Base-by-base conservation (phyloP, 2,888 invertebrate genomes). In the Elegia similella region DNA sequence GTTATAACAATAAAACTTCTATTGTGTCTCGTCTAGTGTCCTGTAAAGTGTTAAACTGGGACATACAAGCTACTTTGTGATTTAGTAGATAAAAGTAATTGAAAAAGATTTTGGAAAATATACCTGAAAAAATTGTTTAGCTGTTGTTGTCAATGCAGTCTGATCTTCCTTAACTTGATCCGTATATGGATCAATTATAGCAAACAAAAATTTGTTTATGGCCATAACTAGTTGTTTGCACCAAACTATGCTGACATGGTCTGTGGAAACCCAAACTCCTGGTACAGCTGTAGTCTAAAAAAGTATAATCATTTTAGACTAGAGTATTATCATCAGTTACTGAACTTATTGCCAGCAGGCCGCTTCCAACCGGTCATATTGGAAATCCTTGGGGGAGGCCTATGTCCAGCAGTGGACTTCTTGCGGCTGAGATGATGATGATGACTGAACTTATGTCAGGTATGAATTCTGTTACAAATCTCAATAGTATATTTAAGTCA, bases 231-330 rank as follows among this genome's bases (percentile, higher is more conserved):
- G 88, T 82, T 98, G 97, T 73, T 97, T 96, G 82, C 97, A 98
- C 98, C 98, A 99, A 3, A 98, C 94, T 69, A 98, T 96, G 70
- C 96, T 96, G 10, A 97, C 93, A 80, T 99, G 99, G 82, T 98
- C 98, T 0, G 96, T 95, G 5, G 97, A 95, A 7, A 95, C 90
- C 97, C 98, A 98, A 1, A 96, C 96, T 56, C 93, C 94, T 0
- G 98, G 98, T 55, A 98, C 93, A 30, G 94, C 93, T 55, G 95
- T 95, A 1, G 95, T 93, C 94, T 96, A 78, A 56, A 92, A 86
- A 60, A 54, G 0, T 42, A 52, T 12, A 3, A n/a, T n/a, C 0
- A 38, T 12, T 38, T 12, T 38, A n/a, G 1, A 8, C 1, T 1
- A 38, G n/a, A 38, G 12, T 12, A 34, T 34, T 8, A 12, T 5